Base-by-base conservation (phyloP, 2,113 vertebrate species). In the Crotalus horridus region DNA sequence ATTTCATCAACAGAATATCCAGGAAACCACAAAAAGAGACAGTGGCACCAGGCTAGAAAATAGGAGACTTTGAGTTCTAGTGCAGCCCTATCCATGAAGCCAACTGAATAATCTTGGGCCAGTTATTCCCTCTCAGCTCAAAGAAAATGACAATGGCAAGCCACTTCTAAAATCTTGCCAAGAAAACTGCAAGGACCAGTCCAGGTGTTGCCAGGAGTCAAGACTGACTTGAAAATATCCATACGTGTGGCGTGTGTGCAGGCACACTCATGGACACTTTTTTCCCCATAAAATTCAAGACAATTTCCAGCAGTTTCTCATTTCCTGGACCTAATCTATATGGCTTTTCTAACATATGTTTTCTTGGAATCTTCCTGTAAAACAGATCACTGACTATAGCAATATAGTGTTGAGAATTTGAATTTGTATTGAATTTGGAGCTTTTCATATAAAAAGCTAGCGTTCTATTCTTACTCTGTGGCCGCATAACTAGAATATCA, bases 231-330 rank as follows among this genome's bases (percentile, higher is more conserved):
- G 15, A 74, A 74, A 64, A 64, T 64, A 1, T 64, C 26, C 61
- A n/a, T 64, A 8, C 0, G 1, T n/a, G 4, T 64, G n/a, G 29
- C 12, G 0, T 2, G 29, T 29, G 2, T 13, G 4, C 11, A 8
- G 48, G 1, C 29, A 69, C 24, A 1, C 64, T 12, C 3, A 29
- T 5, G 59, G 59, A 33, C 15, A 74, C 69, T 33, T 74, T 74
- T 33, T 2, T 4, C 6, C 12, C n/a, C 69, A 74, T 33, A 74
- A 74, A 74, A 74, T 74, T 74, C 69, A 74, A 17, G 15, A 15
- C 15, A 74, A 74, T 74, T 74, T 20, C n/a, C 17, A 7, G 15
- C 69, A 74, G n/a, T 74, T 33, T 33, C n/a, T 81, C 69, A 81
- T 39, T 81, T 81, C 69, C n/a, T 81, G n/a, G 15, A 39, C 15